phyloP scores from a whole-genome alignment of 2,888 invertebrate species.

The Caenorhabditis macrosperma region DNA sequence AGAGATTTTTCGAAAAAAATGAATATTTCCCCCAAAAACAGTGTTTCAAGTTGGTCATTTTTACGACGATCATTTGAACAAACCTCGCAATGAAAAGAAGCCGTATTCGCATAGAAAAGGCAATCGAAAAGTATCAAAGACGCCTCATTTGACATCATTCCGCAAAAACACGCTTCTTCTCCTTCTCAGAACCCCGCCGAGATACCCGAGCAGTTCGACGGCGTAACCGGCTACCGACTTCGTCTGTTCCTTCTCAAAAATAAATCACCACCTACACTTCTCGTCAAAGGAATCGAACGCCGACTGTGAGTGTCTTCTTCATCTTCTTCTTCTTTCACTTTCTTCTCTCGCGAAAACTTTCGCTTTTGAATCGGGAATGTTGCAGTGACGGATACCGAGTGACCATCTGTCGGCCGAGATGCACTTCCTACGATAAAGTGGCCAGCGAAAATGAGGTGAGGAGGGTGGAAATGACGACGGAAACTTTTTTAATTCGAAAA shows the following conservation, averaged over 20 bases:
- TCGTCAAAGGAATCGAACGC: conserved; percentile 79
- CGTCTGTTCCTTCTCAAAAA: conserved; percentile 78
- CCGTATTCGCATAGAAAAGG: no score
- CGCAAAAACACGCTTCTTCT: not conserved
- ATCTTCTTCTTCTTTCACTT: conserved; percentile 20
- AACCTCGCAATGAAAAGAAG: no score
- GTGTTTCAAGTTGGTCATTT: no score
- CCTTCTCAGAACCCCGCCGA: conserved; percentile 69
- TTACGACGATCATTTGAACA: no score
- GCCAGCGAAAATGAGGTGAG: conserved; percentile 36
- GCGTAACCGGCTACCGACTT: conserved; percentile 77
- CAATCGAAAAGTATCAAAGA: not conserved
- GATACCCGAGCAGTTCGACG: conserved; percentile 78
- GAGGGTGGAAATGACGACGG: conserved; percentile 41
- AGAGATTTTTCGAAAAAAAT: no score
- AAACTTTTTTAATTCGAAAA: no score
- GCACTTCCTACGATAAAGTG: conserved; percentile 62
- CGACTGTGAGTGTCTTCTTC: conserved; percentile 67
- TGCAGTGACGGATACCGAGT: conserved; percentile 79
- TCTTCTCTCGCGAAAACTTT: not conserved
- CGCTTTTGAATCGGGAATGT: conserved; percentile 29
- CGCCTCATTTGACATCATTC: not conserved
- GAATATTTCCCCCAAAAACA: no score
- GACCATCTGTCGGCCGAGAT: conserved; percentile 79
- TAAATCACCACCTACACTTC: conserved; percentile 78